Conservation (phyloP, 2,113 vertebrate genomes). For the Chlamydotis undulata region DNA sequence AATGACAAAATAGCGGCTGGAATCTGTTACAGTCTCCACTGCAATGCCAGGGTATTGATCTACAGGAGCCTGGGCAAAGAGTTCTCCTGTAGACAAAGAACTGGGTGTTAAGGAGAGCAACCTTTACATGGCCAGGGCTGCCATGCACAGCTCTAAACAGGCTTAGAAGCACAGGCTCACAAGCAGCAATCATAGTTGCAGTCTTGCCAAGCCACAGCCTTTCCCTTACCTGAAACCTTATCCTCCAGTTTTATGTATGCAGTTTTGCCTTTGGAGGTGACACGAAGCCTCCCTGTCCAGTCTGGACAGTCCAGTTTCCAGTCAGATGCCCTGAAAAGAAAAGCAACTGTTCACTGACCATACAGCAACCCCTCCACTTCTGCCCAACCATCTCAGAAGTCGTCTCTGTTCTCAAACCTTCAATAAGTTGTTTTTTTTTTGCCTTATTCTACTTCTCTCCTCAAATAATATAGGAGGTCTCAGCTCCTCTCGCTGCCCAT, state of each 20-base stretch:
- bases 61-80: conserved; percentile 92
- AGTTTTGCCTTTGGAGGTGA: conserved; percentile 92
- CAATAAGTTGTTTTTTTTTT: not conserved
- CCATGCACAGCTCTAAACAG: not conserved
- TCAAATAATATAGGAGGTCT: not conserved
- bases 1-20: conserved; percentile 93
- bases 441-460: not conserved
- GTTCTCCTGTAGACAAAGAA: conserved; percentile 80
- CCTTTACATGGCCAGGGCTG: not conserved
- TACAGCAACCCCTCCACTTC: not conserved
- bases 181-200: not conserved
- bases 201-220: not conserved
- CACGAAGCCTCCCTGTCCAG: conserved; percentile 93
- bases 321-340: conserved; percentile 88
- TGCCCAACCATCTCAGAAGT: not conserved
- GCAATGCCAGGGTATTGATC: conserved; percentile 89
- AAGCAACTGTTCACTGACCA: not conserved
- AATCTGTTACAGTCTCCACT: conserved; percentile 92
- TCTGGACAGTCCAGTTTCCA: conserved; percentile 97
- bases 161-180: not conserved
- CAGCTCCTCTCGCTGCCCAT: not conserved
- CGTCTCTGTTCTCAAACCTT: not conserved
- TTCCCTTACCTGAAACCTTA: conserved; percentile 87
- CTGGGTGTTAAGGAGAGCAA: not conserved
- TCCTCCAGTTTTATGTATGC: conserved; percentile 95